Base-by-base conservation (phyloP, 2,888 invertebrate genomes). In the Drosophila leonis region DNA sequence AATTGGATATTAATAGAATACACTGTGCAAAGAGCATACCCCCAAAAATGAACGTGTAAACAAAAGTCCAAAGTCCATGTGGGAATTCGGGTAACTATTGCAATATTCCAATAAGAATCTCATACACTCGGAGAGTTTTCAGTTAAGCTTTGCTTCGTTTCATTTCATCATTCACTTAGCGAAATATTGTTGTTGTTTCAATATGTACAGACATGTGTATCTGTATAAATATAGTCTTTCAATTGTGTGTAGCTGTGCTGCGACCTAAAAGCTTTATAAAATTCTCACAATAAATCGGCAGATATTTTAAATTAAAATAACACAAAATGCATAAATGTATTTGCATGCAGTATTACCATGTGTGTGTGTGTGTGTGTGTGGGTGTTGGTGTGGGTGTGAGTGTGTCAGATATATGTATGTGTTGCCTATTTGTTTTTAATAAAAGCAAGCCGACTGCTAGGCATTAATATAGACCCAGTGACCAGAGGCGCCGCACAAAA, bases 1-100 rank as follows among this genome's bases (percentile, higher is more conserved):
- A 82, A 73, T 72, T 60, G 20, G 73, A 66, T 83, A 84, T 82
- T 84, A 79, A 87, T 83, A 83, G 88, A 72, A 63, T 57, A 71
- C 27, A 67, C 18, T 46, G 55, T 67, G 61, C 27, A 31, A 57
- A 46, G 18, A 29, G 41, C 57, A 46, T n/a, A 49, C 3, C 37
- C 39, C 51, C 15, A 42, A 44, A 12, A 37, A 33, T 31, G 48
- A 1, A 44, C 48, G 49, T 37, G 57, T 10, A 57, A 41, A 31
- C 44, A 60, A 29, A 44, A 52, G 70, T 70, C 31, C 52, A 66
- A 70, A 66, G 70, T 77, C 61, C 63, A 61, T 33, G 70, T 64
- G 57, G 41, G 70, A 66, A 61, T 61, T 63, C 29, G 46, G 74
- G 65, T 78, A 73, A 70, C 39, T 66, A 75, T 56, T 55, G 29